Evolutionary conservation across 2,797 vertebrate species (phyloP).

Genomic region (Myotis daubentonii): DNA sequence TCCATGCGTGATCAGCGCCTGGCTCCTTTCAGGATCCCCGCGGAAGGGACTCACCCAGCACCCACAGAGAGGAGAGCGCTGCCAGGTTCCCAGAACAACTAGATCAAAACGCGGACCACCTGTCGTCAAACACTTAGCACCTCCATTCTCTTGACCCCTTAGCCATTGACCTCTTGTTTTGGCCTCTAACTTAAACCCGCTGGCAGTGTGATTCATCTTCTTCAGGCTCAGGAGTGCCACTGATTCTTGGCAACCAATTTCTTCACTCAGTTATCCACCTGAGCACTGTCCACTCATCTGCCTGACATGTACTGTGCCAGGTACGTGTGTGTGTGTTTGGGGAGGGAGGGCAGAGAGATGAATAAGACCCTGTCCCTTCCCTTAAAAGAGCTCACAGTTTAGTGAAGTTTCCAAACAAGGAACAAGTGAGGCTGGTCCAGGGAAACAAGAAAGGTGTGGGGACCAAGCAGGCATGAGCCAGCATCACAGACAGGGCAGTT

Average conservation of each 20-base stretch:
- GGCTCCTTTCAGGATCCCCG: neutral
- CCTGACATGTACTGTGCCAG: neutral
- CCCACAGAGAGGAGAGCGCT: neutral
- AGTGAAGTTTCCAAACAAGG: neutral
- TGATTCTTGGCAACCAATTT: neutral
- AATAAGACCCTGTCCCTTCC: fast-evolving
- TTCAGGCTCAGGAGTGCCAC: neutral
- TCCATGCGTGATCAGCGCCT: neutral
- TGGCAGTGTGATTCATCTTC: neutral
- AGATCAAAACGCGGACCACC: neutral
- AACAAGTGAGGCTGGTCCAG: neutral
- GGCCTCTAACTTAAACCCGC: neutral
- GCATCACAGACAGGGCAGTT: fast-evolving
- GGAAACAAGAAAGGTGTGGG: neutral
- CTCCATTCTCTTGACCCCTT: fast-evolving
- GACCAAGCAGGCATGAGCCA: fast-evolving
- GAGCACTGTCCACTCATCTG: neutral
- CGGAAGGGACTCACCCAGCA: neutral
- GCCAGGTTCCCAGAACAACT: too few relatives aligned
- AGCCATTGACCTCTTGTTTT: neutral
- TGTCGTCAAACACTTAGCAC: neutral
- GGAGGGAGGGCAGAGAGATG: neutral
- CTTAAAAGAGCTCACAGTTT: neutral
- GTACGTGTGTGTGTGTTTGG: too few relatives aligned
- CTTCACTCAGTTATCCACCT: neutral